phyloP scores from a whole-genome alignment of 2,113 vertebrate genomes.

The Tenebrosternarchus preto region DNA sequence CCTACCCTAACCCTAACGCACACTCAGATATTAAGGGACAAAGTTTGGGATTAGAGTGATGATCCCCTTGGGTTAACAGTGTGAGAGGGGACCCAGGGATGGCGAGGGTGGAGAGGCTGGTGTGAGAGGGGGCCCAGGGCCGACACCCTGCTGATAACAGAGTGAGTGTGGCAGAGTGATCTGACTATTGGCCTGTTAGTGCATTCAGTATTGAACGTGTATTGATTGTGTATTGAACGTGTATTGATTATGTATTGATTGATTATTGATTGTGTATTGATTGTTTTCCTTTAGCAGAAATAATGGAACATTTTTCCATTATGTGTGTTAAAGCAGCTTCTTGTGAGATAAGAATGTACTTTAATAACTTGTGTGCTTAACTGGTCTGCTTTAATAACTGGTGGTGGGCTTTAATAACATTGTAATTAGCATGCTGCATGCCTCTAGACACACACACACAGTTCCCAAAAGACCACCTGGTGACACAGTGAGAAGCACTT shows the following conservation, averaged over 20 bases:
- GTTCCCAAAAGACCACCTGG: constrained; percentile 63
- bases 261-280: too few species aligned
- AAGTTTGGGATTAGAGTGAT: constrained; percentile 26
- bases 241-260: too few species aligned
- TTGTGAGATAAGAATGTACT: constrained; percentile 40
- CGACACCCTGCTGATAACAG: constrained; percentile 30
- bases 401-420: constrained; percentile 71
- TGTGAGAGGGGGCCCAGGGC: not conserved
- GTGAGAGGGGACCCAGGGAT: not conserved
- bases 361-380: too few species aligned
- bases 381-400: constrained; percentile 70
- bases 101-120: too few species aligned
- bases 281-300: not conserved
- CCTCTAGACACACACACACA: constrained; percentile 41
- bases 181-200: not conserved
- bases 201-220: not conserved
- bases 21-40: too few species aligned
- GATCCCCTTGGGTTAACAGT: constrained; percentile 12
- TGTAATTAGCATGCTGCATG: constrained; percentile 46
- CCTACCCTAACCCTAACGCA: too few species aligned
- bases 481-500: constrained; percentile 60
- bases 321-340: not conserved
- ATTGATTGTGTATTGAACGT: too few species aligned
- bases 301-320: too few species aligned
- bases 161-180: too few species aligned